A percentile compares a stretch with the other conserved stretches of the same genome.
These are phyloP conservation scores for Tiphia femorata DNA, from an alignment of 2,888 invertebrate genomes.

Conservation along the genomic window DNA sequence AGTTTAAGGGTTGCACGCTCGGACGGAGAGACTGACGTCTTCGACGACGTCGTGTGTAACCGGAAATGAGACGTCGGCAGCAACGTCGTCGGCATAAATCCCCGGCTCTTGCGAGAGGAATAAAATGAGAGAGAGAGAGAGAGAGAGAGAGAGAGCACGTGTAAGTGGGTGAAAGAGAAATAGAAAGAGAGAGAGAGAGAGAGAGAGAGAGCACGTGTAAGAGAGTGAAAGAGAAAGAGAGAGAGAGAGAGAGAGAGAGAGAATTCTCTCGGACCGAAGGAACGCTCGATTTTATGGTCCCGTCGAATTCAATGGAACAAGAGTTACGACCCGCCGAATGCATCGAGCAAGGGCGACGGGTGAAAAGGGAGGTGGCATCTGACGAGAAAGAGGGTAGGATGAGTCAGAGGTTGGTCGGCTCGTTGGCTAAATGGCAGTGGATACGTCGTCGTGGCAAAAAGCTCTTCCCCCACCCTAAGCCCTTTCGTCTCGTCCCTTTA, in stretches of 20 bases:
- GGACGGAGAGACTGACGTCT: too few species aligned
- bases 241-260: too few species aligned
- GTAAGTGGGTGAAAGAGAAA: too few species aligned
- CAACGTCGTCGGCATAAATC: slow-evolving; percentile 40
- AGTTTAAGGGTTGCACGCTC: too few species aligned
- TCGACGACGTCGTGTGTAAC: too few species aligned
- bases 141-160: too few species aligned
- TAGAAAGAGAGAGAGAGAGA: too few species aligned
- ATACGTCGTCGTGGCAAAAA: slow-evolving; percentile 33
- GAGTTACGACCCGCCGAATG: slow-evolving; percentile 47
- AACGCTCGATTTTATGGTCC: slow-evolving; percentile 55
- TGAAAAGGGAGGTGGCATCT: slow-evolving; percentile 5
- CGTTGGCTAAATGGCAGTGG: slow-evolving; percentile 40
- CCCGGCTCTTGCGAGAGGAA: too few species aligned
- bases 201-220: too few species aligned
- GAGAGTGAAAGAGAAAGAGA: too few species aligned
- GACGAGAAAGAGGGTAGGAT: slow-evolving; percentile 20
- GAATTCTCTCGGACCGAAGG: too few species aligned
- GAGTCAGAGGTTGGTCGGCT: slow-evolving; percentile 29
- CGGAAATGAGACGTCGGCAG: slow-evolving; percentile 42
- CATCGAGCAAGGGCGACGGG: slow-evolving; percentile 12
- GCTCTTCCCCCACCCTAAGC: slow-evolving; percentile 23
- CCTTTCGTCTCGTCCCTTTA: slow-evolving; percentile 12
- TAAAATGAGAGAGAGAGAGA: too few species aligned
- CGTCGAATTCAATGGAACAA: slow-evolving; percentile 56